phyloP scores from a whole-genome alignment of 2,797 vertebrate genomes.

The Karalla daura region DNA sequence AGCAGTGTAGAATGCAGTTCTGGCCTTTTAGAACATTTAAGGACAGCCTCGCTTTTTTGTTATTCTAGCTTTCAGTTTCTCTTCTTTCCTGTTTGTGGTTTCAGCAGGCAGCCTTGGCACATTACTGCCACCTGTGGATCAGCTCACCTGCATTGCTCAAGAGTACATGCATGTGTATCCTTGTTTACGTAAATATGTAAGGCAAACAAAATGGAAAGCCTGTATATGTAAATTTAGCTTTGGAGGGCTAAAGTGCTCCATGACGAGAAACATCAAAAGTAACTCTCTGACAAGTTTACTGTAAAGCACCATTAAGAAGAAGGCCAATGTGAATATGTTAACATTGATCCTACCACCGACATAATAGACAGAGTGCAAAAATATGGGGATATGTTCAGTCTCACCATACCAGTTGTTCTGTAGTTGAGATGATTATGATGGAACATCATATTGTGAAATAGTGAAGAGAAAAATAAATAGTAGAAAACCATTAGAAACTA shows the following conservation, averaged over 20 bases:
- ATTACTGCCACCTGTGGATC: not conserved
- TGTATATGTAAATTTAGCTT: not conserved
- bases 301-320: constrained; percentile 1
- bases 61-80: not conserved
- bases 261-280: not conserved
- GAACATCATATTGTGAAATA: constrained; percentile 75
- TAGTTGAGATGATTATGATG: constrained; percentile 62
- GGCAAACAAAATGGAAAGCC: not conserved
- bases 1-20: not conserved
- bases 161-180: not conserved
- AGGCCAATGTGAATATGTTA: constrained; percentile 36
- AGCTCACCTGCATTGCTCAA: not conserved
- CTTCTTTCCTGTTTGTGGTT: not conserved
- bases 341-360: constrained; percentile 29
- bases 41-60: not conserved
- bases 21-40: not conserved
- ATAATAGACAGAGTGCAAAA: constrained; percentile 39
- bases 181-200: not conserved
- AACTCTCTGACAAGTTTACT: constrained; percentile 4
- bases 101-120: not conserved
- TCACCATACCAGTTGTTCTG: constrained; percentile 63
- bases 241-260: not conserved
- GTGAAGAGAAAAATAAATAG: constrained; percentile 71
- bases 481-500: constrained; percentile 76
- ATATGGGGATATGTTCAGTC: constrained; percentile 40